Evolutionary conservation across 2,113 vertebrate genomes (phyloP).

Genomic region (Oplegnathus fasciatus): DNA sequence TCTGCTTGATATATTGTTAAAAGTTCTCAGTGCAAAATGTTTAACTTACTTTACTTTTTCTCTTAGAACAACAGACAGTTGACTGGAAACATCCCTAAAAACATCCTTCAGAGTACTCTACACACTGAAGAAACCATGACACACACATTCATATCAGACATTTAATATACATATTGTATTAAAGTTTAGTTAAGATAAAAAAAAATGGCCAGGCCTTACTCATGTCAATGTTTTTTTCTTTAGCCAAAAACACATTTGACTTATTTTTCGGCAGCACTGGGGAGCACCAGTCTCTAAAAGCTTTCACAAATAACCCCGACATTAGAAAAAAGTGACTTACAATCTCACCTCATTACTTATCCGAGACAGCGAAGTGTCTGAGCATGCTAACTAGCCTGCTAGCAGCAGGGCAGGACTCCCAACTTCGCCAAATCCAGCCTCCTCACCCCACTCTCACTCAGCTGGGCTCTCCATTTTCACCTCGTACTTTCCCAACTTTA

Average conservation of each 20-base stretch:
- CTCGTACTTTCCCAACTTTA: conserved; percentile 71
- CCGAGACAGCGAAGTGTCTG: conserved; percentile 29
- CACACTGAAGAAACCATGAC: not conserved
- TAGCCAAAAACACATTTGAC: not conserved
- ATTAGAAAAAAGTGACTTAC: not conserved
- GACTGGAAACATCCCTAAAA: not conserved
- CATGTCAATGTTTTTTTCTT: conserved; percentile 35
- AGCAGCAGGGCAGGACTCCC: conserved; percentile 77
- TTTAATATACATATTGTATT: not conserved
- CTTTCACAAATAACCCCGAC: not conserved
- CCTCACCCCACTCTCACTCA: conserved; percentile 84
- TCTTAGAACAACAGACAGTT: not conserved
- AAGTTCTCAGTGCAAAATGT: conserved; percentile 12
- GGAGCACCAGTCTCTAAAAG: fast-evolving
- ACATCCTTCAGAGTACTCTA: not conserved
- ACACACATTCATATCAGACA: not conserved
- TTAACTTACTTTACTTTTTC: not conserved
- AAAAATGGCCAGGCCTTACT: conserved; percentile 40
- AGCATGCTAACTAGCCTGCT: conserved; percentile 72
- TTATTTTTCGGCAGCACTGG: not conserved
- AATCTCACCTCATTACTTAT: conserved; percentile 66
- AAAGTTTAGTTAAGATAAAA: conserved; percentile 13
- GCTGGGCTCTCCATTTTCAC: conserved; percentile 85
- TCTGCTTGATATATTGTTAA: not conserved
- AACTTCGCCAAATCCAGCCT: conserved; percentile 80